Evolutionary conservation across 2,888 invertebrate species (phyloP), one percentile per base, ranked within the genome.

Genomic region (Tinea trinotella): DNA sequence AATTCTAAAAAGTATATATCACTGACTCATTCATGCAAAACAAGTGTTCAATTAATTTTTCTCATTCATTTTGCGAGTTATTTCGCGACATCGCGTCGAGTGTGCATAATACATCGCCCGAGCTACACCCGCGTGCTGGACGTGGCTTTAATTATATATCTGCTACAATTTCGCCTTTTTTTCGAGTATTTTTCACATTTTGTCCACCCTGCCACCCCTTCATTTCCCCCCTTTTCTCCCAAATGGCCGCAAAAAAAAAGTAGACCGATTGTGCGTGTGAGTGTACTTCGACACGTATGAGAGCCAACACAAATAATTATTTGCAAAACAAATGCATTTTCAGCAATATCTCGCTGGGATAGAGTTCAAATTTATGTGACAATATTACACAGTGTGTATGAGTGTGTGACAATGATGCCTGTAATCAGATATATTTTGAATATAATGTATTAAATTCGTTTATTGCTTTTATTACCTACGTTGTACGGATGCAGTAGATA

Each of bases 141-240:
- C 79, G 71, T 67, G 74, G 71, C 83, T 84, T 85, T 85, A 85
- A 85, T 85, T 85, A 84, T 85, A 85, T 85, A 85, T 85, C 84
- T 85, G 85, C 83, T 83, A 84, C 85, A 84, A 84, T 84, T 85
- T 84, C 77, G 79, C 78, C 82, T 85, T 87, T 87, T 66, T 87
- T 87, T 86, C 82, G 85, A 84, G 85, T 86, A 85, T 87, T 87
- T 86, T 86, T 86, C 86, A 85, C 86, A 84, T 84, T 84, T 84
- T 75, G 67, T 68, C 74, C 71, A 76, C 79, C 77, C 61, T 62
- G 70, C 72, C 69, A 71, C 69, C 75, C 68, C 66, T 59, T 61
- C 60, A 57, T 9, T 20, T 30, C 24, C 48, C 50, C 54, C 36
- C 20, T 17, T 55, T 55, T 19, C 53, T 36, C 36, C 53, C 76